Percentiles rank a stretch among this genome's conserved stretches.
Conservation (phyloP, 1,140 invertebrate species). For the Zaprionus vittiger region DNA sequence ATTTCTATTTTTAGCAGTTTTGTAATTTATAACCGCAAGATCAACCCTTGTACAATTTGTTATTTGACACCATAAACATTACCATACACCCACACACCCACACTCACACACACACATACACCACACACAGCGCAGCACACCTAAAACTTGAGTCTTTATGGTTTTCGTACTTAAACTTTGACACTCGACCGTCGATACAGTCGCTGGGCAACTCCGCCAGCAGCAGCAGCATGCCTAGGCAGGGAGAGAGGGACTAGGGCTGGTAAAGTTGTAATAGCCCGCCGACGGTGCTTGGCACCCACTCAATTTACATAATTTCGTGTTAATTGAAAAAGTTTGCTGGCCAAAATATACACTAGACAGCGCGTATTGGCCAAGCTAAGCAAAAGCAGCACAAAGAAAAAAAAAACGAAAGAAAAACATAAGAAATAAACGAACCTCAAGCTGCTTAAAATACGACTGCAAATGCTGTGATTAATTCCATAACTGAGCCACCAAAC, state of each 20-base stretch:
- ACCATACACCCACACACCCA: background rate
- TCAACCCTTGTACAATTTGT: conserved; percentile 12
- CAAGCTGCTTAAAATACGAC: conserved; percentile 69
- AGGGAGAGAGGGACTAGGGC: background rate
- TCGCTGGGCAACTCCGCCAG: conserved; percentile 43
- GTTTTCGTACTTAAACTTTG: conserved; percentile 32
- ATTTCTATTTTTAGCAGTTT: background rate
- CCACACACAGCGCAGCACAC: conserved; percentile 11
- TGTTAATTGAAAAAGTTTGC: conserved; percentile 78
- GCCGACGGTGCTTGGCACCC: conserved; percentile 47
- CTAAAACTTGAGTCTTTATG: conserved; percentile 37
- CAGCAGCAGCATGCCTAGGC: background rate
- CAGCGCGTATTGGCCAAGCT: conserved; percentile 41
- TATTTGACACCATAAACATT: conserved; percentile 7
- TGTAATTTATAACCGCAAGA: conserved; percentile 1
- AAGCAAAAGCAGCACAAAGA: background rate
- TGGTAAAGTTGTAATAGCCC: background rate
- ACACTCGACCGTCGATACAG: conserved; percentile 1
- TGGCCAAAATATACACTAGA: conserved; percentile 51
- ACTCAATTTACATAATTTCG: conserved; percentile 78
- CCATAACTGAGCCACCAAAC: conserved; percentile 53
- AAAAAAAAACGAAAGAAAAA: conserved; percentile 15
- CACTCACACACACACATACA: conserved; percentile 1
- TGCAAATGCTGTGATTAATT: conserved; percentile 72
- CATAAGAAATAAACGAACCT: conserved; percentile 20